Evolutionary conservation across 2,797 vertebrate species (phyloP).

Genomic region (Tinamus major): DNA sequence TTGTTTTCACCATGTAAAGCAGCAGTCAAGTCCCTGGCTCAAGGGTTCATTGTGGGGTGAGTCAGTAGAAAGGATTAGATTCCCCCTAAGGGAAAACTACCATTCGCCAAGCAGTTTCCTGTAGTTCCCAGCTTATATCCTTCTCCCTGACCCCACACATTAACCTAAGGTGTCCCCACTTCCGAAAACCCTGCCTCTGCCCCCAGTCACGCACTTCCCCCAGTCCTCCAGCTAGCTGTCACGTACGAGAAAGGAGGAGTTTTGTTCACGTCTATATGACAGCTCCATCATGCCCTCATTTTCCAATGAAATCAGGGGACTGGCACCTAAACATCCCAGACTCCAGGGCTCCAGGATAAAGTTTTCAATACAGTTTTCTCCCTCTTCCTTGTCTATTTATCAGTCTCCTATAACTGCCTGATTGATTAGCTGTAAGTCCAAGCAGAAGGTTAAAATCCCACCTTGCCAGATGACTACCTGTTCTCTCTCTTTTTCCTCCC

Average conservation of each 20-base stretch:
- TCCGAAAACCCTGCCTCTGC: neutral
- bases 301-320: neutral
- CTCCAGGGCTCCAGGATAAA: neutral
- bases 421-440: neutral
- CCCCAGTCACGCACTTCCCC: neutral
- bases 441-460: neutral
- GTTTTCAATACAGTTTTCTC: neutral
- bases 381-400: neutral
- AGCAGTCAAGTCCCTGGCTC: neutral
- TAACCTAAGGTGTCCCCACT: fast-evolving
- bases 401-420: neutral
- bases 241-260: fast-evolving
- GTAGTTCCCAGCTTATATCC: neutral
- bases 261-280: neutral
- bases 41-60: neutral
- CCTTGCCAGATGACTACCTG: neutral
- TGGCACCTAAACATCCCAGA: neutral
- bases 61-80: neutral
- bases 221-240: neutral
- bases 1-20: neutral
- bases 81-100: neutral
- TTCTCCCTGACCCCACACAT: fast-evolving
- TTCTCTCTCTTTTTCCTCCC: neutral
- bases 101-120: neutral
- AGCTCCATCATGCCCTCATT: neutral